Evolutionary conservation across 2,888 invertebrate species (phyloP), one percentile per base, ranked within the genome.

Genomic region (Epinotia nisella): DNA sequence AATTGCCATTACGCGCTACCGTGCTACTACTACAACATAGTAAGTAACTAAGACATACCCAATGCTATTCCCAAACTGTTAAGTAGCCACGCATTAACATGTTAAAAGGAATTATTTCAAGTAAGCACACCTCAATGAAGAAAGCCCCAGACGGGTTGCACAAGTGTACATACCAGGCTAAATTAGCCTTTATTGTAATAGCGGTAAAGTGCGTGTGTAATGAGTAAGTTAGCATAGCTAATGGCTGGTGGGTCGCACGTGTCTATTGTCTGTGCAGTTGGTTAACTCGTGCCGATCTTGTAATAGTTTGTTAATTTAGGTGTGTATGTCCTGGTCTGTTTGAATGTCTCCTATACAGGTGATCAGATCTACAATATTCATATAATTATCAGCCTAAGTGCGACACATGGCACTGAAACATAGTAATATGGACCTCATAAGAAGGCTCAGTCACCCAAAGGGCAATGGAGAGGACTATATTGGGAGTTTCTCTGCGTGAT

Each of bases 81-180:
- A 69, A 69, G 69, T 69, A 60, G 60, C 60, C 51, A 35, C 13
- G n/a, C 17, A 69, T 69, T 69, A 69, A n/a, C 69, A 69, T 69
- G 51, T 69, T 39, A 60, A 69, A 45, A 70, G 53, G 69, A 41
- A 55, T 61, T 70, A 70, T 70, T 70, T 41, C 61, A 70, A 61
- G 61, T 29, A 68, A 49, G 24, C 66, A 35, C 49, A 49, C 15
- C n/a, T 49, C 53, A 35, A 35, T 64, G 51, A 19, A 58, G 21
- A 21, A 53, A 53, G 49, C 9, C 24, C 51, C 51, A 60, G 35
- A 58, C 56, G 24, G n/a, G 41, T 70, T 70, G 61, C 69, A 55
- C 69, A 70, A 70, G 24, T 13, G 56, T 41, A n/a, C 21, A n/a
- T 9, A 24, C 21, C 21, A 13, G 21, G 4, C 11, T 39, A 61